These are phyloP conservation scores for Pseudomugil tenellus DNA, from an alignment of 2,797 vertebrate species.

Conservation along the genomic window DNA sequence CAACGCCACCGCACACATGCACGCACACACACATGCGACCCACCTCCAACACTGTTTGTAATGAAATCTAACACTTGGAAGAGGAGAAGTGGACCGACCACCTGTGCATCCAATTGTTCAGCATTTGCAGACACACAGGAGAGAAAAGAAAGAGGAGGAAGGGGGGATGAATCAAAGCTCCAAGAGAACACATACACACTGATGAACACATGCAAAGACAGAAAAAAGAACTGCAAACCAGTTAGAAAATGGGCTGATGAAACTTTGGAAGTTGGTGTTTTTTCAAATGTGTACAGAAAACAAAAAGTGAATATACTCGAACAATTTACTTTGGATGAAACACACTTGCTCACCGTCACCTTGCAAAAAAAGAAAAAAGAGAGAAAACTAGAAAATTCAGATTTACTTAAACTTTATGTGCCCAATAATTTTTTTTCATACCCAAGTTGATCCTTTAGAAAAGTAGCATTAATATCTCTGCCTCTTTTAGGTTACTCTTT, in stretches of 20 bases:
- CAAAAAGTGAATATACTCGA: no score
- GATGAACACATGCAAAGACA: slow-evolving; percentile 8
- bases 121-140: slow-evolving; percentile 58
- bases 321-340: no score
- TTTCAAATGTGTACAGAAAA: no score
- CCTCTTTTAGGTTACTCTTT: no score
- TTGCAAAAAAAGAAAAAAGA: no score
- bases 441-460: no score
- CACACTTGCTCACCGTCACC: no score
- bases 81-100: slow-evolving; percentile 76
- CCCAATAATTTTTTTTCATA: no score
- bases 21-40: slow-evolving; percentile 60
- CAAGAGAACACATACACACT: slow-evolving; percentile 30
- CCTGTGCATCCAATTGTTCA: slow-evolving; percentile 77
- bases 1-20: slow-evolving; percentile 41
- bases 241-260: neutral
- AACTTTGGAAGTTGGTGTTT: slow-evolving; percentile 9
- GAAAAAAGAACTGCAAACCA: slow-evolving; percentile 18
- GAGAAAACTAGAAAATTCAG: no score
- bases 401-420: no score
- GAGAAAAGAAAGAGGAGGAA: slow-evolving; percentile 36
- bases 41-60: slow-evolving; percentile 78
- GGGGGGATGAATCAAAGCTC: slow-evolving; percentile 39
- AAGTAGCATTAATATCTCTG: no score
- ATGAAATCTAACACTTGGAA: slow-evolving; percentile 82